Evolutionary conservation across 2,888 invertebrate species (phyloP), one percentile per base, ranked within the genome.

Genomic region (Rotaria macrura): DNA sequence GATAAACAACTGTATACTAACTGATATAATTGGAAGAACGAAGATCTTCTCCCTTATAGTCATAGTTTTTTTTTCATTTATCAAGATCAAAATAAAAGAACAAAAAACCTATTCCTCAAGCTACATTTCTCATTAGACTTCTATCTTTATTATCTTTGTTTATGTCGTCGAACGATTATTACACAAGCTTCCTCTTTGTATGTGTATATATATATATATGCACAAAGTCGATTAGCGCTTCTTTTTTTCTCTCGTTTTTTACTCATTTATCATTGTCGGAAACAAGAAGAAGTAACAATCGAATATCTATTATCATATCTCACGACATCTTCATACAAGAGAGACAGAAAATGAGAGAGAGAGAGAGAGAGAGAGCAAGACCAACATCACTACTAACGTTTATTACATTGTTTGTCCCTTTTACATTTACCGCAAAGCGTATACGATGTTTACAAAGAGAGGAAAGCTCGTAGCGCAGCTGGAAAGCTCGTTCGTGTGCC

Each of bases 261-360:
- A 79, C 65, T 79, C 79, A 79, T 79, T 79, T 79, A 79, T 79
- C 79, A 79, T 79, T 65, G 65, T 79, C 79, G 79, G 40, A 25
- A 79, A 79, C 79, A 79, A 43, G 79, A 25, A 79, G 43, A n/a
- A 79, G 43, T 43, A 79, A 43, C 79, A 79, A 79, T 79, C 23
- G 79, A 79, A 79, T 79, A 79, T 79, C 79, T 79, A 79, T 79
- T 79, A 79, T 79, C 79, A 79, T 79, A 79, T 79, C 79, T 79
- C 79, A 79, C 65, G 65, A 65, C 34, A 34, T 65, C 65, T 65
- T 65, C 65, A 65, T n/a, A 25, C 20, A 54, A 25, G 34, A 17
- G 10, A 55, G 55, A 55, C 47, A 47, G 47, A 9, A 14, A 34
- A 54, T n/a, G 25, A 25, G n/a, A 55, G 55, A 55, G n/a, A 65